Conservation (phyloP, 2,888 invertebrate species). For the Hydrotaea cyrtoneurina region DNA sequence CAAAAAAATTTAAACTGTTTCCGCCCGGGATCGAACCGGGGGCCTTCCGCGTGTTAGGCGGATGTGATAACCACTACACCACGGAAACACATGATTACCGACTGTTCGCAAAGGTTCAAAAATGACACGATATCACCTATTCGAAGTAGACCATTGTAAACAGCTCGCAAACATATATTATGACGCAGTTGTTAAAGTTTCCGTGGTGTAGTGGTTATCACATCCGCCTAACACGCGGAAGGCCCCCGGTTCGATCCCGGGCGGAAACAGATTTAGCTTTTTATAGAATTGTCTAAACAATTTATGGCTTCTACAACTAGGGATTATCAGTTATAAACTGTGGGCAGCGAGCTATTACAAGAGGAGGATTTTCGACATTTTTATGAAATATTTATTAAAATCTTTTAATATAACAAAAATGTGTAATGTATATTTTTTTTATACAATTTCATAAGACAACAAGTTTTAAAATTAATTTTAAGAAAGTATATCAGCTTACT, state of each 20-base stretch:
- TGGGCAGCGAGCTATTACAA: too few relatives aligned
- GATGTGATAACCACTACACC: slow-evolving; percentile 82
- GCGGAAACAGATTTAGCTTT: slow-evolving; percentile 75
- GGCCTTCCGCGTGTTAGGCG: slow-evolving; percentile 82
- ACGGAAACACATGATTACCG: slow-evolving; percentile 67
- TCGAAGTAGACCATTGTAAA: too few relatives aligned
- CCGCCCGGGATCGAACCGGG: slow-evolving; percentile 82
- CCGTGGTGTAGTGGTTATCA: slow-evolving; percentile 81
- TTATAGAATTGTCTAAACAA: too few relatives aligned
- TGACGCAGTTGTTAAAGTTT: slow-evolving; percentile 70
- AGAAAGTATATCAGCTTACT: too few relatives aligned
- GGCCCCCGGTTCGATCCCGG: slow-evolving; percentile 82
- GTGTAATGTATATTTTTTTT: too few relatives aligned
- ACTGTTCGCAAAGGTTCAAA: neutral
- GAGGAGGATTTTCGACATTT: too few relatives aligned
- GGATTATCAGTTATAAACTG: too few relatives aligned
- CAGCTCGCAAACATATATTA: neutral
- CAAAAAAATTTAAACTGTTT: slow-evolving; percentile 70
- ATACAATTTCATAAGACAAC: too few relatives aligned
- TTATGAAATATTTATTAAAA: too few relatives aligned
- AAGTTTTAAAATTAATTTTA: too few relatives aligned
- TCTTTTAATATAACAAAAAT: too few relatives aligned
- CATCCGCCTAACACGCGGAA: slow-evolving; percentile 82
- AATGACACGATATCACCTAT: neutral
- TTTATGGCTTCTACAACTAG: too few relatives aligned